A percentile compares a stretch with the other conserved stretches of the same genome.
phyloP scores from a whole-genome alignment of 2,113 vertebrate species.

The Calyptomena viridis region DNA sequence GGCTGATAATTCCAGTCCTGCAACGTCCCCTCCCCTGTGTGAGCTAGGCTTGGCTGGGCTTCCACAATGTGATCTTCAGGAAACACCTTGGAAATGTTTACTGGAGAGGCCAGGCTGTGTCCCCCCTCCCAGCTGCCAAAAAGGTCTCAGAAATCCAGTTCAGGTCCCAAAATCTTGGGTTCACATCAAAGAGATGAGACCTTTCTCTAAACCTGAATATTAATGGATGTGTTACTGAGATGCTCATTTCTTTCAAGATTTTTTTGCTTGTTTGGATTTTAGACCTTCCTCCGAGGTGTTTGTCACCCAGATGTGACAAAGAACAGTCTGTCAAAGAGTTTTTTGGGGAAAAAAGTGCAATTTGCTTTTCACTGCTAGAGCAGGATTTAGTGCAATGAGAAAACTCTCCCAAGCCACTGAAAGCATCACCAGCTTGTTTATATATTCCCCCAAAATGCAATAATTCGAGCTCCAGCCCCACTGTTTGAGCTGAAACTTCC shows the following conservation, averaged over 20 bases:
- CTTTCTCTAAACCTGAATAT: background rate
- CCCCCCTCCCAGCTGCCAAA: background rate
- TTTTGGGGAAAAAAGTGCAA: background rate
- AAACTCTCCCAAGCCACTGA: background rate
- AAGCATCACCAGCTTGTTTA: background rate
- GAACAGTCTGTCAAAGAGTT: background rate
- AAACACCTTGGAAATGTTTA: conserved; percentile 34
- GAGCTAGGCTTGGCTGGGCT: background rate
- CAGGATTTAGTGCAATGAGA: conserved; percentile 6
- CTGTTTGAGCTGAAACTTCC: background rate
- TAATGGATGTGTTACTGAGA: background rate
- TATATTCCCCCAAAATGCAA: background rate
- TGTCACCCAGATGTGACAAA: background rate
- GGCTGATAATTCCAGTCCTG: background rate
- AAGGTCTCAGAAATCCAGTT: background rate
- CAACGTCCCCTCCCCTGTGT: background rate
- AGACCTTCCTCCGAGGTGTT: background rate
- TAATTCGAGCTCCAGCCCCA: background rate
- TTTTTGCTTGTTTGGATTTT: background rate
- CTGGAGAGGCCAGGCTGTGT: background rate
- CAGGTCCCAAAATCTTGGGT: background rate
- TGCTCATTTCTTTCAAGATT: background rate
- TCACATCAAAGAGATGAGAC: background rate
- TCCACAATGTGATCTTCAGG: background rate
- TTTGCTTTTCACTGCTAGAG: background rate